phyloP scores from a whole-genome alignment of 2,113 vertebrate species.

The Campylomormyrus tamandua region DNA sequence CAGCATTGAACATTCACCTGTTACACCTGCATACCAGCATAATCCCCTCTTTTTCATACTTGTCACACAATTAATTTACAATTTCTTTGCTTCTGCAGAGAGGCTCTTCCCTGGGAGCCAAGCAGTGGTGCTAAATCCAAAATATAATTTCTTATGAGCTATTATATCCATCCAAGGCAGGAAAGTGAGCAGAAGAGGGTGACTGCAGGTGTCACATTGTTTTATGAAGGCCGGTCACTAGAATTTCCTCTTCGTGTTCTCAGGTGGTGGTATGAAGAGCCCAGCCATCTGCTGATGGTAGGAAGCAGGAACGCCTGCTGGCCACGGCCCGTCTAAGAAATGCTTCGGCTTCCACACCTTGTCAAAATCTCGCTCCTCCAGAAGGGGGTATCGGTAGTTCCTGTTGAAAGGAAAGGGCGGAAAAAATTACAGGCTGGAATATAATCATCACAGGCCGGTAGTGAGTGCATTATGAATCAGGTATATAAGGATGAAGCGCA shows the following conservation, averaged over 20 bases:
- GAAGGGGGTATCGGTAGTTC: not conserved
- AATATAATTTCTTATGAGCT: not conserved
- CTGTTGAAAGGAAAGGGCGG: not conserved
- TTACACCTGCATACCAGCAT: not conserved
- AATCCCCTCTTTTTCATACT: not conserved
- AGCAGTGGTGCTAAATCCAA: not conserved
- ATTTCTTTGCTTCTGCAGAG: not conserved
- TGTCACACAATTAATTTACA: not conserved
- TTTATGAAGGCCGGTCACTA: not conserved
- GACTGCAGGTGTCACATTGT: not conserved
- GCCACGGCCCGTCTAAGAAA: not conserved
- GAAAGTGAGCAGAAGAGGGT: not conserved
- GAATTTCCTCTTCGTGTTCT: not conserved
- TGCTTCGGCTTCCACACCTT: not conserved
- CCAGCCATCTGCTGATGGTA: not conserved
- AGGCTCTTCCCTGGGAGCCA: not conserved
- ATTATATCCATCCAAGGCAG: not conserved
- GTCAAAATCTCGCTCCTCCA: not conserved
- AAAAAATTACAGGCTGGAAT: not conserved
- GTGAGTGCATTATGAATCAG: not conserved
- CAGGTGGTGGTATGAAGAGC: not conserved
- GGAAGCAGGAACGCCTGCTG: not conserved
- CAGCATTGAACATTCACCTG: not conserved
- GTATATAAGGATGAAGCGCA: not conserved
- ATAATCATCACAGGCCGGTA: not conserved